Conservation (phyloP, 2,113 vertebrate genomes). For the Dendropsophus ebraccatus region DNA sequence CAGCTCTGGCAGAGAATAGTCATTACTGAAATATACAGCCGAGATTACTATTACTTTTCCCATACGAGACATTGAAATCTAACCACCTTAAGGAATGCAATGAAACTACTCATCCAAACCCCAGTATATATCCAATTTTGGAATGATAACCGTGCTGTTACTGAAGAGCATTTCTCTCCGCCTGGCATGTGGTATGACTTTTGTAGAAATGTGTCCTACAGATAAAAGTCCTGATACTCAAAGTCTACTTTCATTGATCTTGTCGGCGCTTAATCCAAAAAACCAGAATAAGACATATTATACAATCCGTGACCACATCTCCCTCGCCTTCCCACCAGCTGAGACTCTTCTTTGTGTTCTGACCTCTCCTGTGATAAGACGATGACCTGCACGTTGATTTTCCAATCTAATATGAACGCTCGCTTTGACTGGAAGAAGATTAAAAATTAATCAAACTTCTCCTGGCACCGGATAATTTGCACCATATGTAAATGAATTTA, state of each 20-base stretch:
- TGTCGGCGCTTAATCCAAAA: not conserved
- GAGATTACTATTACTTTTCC: not conserved
- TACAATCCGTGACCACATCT: not conserved
- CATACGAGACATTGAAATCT: not conserved
- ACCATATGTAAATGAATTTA: not conserved
- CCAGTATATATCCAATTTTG: not conserved
- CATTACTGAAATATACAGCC: too few relatives aligned
- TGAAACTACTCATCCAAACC: not conserved
- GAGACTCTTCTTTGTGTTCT: not conserved
- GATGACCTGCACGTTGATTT: not conserved
- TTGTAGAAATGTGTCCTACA: not conserved
- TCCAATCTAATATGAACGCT: not conserved
- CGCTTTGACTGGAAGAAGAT: not conserved
- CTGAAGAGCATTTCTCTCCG: not conserved
- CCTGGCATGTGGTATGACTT: not conserved
- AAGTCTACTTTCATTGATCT: not conserved
- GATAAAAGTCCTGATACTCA: constrained; percentile 4
- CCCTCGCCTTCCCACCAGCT: not conserved
- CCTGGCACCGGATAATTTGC: not conserved
- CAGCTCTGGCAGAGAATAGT: too few relatives aligned
- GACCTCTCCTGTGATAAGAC: not conserved
- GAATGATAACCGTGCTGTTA: not conserved
- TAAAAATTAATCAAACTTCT: not conserved
- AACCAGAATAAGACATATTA: not conserved
- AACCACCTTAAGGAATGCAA: not conserved